phyloP scores from a whole-genome alignment of 1,140 invertebrate genomes.

The Trissolcus basalis region DNA sequence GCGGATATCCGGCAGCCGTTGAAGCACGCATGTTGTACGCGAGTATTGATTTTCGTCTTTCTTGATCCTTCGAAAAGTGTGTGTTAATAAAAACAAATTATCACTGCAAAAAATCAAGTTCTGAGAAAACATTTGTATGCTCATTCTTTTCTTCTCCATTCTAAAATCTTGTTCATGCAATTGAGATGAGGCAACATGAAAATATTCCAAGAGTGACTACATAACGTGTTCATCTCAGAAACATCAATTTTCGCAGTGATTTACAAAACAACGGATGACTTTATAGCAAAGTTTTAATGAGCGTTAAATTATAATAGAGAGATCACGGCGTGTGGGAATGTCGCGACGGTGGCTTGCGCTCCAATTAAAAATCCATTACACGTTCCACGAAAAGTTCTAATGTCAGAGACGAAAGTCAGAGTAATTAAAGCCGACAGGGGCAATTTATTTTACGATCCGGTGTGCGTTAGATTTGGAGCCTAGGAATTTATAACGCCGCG shows the following conservation, averaged over 20 bases:
- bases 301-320: conserved; percentile 35
- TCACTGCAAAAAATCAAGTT: no score
- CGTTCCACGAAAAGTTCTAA: conserved; percentile 41
- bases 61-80: conserved; percentile 23
- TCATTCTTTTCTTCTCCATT: no score
- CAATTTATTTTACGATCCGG: conserved; percentile 23
- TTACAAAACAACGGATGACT: conserved; percentile 11
- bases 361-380: conserved; percentile 53
- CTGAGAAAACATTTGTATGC: no score
- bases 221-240: no score
- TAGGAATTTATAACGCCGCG: background rate
- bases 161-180: no score
- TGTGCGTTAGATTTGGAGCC: background rate
- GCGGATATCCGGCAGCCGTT: conserved; percentile 72
- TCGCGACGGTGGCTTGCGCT: conserved; percentile 10
- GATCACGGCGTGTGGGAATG: background rate
- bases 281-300: conserved; percentile 18
- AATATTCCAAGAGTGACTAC: no score
- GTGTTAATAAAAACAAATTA: no score
- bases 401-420: conserved; percentile 9
- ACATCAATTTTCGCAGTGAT: background rate
- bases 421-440: conserved; percentile 30
- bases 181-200: no score
- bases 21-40: conserved; percentile 38
- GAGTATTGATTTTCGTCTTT: conserved; percentile 15